Evolutionary conservation across 2,888 invertebrate genomes (phyloP).

Genomic region (Macrosoma leucophasiata): DNA sequence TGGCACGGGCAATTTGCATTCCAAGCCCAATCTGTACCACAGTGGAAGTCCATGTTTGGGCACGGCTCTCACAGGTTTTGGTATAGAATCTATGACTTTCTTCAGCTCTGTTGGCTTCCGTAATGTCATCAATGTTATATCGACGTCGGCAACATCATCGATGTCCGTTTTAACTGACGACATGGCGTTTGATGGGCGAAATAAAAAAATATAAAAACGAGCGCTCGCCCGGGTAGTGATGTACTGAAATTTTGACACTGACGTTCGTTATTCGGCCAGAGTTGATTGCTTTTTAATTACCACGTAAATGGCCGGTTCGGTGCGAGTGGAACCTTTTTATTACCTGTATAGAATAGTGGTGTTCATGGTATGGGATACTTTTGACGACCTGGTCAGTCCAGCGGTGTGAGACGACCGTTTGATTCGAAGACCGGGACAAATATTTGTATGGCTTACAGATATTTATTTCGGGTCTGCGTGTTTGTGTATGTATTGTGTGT

Average conservation of each 20-base stretch:
- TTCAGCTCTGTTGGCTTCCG: conserved; percentile 64
- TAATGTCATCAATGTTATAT: conserved; percentile 55
- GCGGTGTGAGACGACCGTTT: too few relatives aligned
- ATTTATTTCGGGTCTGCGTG: too few relatives aligned
- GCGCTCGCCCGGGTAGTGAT: conserved; percentile 18
- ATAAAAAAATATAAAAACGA: conserved; percentile 30
- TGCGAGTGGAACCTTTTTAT: background rate
- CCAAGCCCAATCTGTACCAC: conserved; percentile 70
- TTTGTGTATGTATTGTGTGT: too few relatives aligned
- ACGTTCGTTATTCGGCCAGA: conserved; percentile 35
- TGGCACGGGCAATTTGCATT: conserved; percentile 71
- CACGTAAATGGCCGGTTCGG: conserved; percentile 11
- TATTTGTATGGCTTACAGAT: too few relatives aligned
- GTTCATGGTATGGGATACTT: too few relatives aligned
- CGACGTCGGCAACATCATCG: conserved; percentile 44
- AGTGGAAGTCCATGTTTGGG: conserved; percentile 69
- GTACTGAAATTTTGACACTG: conserved; percentile 43
- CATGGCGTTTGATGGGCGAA: conserved; percentile 34
- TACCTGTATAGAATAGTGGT: too few relatives aligned
- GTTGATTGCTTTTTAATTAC: conserved; percentile 23
- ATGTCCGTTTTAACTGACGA: conserved; percentile 33
- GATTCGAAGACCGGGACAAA: too few relatives aligned
- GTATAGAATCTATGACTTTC: conserved; percentile 63
- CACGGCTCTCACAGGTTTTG: conserved; percentile 59
- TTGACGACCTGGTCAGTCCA: too few relatives aligned